A percentile compares a stretch with the other conserved stretches of the same genome.
These are phyloP conservation scores for Lacanobia wlatinum DNA, from an alignment of 2,888 invertebrate genomes.

Conservation along the genomic window DNA sequence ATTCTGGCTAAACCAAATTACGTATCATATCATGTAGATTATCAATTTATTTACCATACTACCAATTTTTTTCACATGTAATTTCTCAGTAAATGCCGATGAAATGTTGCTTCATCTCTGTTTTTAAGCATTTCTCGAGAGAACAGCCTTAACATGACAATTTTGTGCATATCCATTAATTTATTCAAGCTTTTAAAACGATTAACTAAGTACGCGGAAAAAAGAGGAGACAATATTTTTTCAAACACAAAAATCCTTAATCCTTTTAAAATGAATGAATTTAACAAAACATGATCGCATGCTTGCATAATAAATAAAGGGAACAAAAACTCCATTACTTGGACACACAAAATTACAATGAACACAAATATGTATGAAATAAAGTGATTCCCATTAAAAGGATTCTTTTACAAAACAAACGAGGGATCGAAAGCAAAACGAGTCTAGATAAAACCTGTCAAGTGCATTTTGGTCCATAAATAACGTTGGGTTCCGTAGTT, in stretches of 20 bases:
- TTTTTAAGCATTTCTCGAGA: too few species aligned
- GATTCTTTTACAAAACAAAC: conserved; percentile 57
- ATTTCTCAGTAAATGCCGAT: too few species aligned
- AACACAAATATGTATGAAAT: conserved; percentile 53
- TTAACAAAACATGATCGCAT: conserved; percentile 32
- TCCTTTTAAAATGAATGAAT: conserved; percentile 36
- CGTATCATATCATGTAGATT: too few species aligned
- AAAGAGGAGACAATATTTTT: background rate
- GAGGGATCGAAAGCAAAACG: conserved; percentile 38
- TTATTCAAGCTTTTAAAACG: conserved; percentile 9
- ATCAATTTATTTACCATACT: too few species aligned
- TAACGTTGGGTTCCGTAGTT: conserved; percentile 22
- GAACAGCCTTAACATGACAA: background rate
- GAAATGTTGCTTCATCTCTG: too few species aligned
- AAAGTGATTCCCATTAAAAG: conserved; percentile 64
- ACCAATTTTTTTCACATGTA: too few species aligned
- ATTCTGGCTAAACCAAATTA: too few species aligned
- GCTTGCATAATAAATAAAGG: conserved; percentile 42
- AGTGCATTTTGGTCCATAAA: background rate
- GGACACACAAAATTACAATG: conserved; percentile 69
- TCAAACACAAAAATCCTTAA: background rate
- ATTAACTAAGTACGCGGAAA: background rate
- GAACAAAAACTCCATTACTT: conserved; percentile 67
- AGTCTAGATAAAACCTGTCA: conserved; percentile 36
- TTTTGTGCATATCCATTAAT: background rate